Evolutionary conservation across 2,797 vertebrate genomes (phyloP), one percentile per base, ranked within the genome.

Genomic region (Pipistrellus nathusii): DNA sequence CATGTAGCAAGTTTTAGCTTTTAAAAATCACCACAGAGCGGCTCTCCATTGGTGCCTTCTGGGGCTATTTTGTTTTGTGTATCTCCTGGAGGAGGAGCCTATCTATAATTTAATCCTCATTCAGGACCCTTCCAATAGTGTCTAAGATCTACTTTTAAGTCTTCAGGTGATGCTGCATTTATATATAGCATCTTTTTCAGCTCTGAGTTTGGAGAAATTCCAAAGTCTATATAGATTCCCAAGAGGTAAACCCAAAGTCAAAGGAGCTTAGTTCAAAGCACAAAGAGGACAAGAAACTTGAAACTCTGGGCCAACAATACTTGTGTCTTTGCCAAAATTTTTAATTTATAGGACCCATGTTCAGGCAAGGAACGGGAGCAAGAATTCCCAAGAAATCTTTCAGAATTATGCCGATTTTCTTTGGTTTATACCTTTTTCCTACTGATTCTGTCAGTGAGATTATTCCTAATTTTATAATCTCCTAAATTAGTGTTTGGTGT

Each of bases 111-210:
- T 80, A 48, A 75, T 92, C 13, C 38, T 55, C 7, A 59, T 32
- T 80, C 57, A 30, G 38, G 41, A 18, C 46, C 4, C 73, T 68
- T 85, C 38, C n/a, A 32, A 69, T 85, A 51, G 4, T 81, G 62
- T 69, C 46, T 89, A 73, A 80, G 80, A 68, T 12, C 75, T 51
- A 92, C 20, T 85, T 84, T 88, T 78, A 84, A 76, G 35, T 84
- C 90, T 92, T 73, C 4, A 59, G 6, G 46, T n/a, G 68, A 57
- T 41, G 38, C 27, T 82, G 9, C 13, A 73, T 78, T 57, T 85
- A 41, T 35, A 77, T 46, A 71, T 13, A 83, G 23, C 10, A 32
- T 71, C 51, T 71, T 64, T 83, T 77, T 94, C 30, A 91, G 62
- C 30, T 83, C 88, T 76, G 51, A 62, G 59, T 77, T 77, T 88